Percentiles rank a stretch among this genome's conserved stretches.
These are phyloP conservation scores for Lacanobia oleracea DNA, from an alignment of 2,888 invertebrate species.

Conservation along the genomic window DNA sequence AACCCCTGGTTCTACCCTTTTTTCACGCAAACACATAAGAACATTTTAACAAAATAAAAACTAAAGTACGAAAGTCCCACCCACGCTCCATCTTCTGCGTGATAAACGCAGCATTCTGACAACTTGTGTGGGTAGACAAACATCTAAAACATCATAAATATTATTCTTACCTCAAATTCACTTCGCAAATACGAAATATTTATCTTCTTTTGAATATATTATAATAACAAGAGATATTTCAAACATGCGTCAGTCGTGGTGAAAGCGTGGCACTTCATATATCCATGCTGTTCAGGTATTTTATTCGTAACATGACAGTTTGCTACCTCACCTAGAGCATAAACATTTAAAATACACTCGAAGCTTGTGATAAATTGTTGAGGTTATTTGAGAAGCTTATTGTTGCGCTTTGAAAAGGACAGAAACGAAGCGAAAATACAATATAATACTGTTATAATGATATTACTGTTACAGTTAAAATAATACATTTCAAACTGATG, in stretches of 20 bases:
- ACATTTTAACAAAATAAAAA: background rate
- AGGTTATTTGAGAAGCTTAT: constrained; percentile 31
- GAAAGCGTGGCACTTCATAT: constrained; percentile 45
- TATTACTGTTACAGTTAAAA: no score
- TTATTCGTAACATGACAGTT: constrained; percentile 52
- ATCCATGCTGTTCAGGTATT: constrained; percentile 50
- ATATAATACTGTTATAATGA: no score
- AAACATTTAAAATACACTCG: constrained; percentile 56
- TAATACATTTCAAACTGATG: no score
- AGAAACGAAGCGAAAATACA: background rate
- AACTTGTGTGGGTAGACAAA: constrained; percentile 20
- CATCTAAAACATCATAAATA: constrained; percentile 24
- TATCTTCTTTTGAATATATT: constrained; percentile 31
- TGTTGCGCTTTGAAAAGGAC: background rate
- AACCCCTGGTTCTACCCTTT: no score
- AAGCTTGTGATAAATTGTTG: constrained; percentile 59
- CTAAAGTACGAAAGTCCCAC: background rate
- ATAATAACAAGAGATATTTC: constrained; percentile 21
- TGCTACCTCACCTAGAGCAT: constrained; percentile 27
- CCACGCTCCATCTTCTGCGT: background rate
- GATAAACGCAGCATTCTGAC: constrained; percentile 21
- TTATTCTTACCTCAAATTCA: constrained; percentile 28
- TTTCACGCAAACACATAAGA: no score
- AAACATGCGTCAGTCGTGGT: constrained; percentile 28
- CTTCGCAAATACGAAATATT: constrained; percentile 22